Base-by-base conservation (phyloP, 2,888 invertebrate genomes). In the Lydus trimaculatus region DNA sequence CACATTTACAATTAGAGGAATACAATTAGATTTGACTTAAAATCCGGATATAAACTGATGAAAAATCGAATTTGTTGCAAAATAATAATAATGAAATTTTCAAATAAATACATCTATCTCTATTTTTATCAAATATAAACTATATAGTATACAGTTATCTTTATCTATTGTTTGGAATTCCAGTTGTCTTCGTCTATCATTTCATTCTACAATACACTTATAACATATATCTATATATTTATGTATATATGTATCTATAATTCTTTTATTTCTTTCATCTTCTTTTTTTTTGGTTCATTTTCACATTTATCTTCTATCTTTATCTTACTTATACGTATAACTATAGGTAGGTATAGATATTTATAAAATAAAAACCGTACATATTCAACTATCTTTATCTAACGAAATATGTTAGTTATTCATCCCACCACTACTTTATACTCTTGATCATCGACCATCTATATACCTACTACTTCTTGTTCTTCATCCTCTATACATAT, bases 331-430 rank as follows among this genome's bases (percentile, higher is more conserved):
- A 2, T 9, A 1, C 9, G 5, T 20, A 33, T 33, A 13, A 33
- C 3, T n/a, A 7, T n/a, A 31, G 63, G 64, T n/a, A n/a, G n/a
- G n/a, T n/a, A n/a, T n/a, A n/a, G n/a, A n/a, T n/a, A n/a, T n/a
- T n/a, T n/a, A n/a, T n/a, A n/a, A n/a, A n/a, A n/a, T n/a, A n/a
- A n/a, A n/a, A n/a, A n/a, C n/a, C n/a, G n/a, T n/a, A n/a, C n/a
- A 59, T 58, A n/a, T 2, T 31, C 63, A 31, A 13, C 67, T 68
- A 68, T 78, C 78, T 76, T 74, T 64, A 65, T 80, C 74, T 66
- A 71, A 71, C 76, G 75, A 84, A 83, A 83, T 84, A 84, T 84
- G 83, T 82, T 81, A 83, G 81, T 80, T 81, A 84, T 84, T 80
- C 80, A 77, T 82, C 83, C 82, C 83, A 82, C 81, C 80, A n/a